These are phyloP conservation scores for Zophobas morio DNA, from an alignment of 1,140 invertebrate genomes.

Conservation along the genomic window DNA sequence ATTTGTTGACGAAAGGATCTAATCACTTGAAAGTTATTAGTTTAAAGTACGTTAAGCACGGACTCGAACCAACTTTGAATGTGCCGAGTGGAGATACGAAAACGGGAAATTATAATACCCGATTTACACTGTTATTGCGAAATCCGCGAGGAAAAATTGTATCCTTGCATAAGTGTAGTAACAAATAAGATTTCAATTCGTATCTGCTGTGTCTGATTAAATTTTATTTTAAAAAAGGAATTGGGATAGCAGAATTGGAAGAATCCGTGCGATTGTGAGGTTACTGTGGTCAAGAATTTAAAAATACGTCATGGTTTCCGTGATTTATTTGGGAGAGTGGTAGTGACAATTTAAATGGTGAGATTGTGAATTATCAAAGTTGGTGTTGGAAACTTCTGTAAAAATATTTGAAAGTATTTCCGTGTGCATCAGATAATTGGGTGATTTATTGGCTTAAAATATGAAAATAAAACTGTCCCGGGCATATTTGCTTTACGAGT, in stretches of 20 bases:
- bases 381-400: constrained; percentile 30
- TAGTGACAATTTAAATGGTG: constrained; percentile 36
- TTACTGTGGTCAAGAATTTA: constrained; percentile 20
- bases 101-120: too few relatives aligned
- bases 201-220: neutral
- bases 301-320: constrained; percentile 18
- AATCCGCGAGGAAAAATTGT: too few relatives aligned
- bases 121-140: too few relatives aligned
- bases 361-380: constrained; percentile 40
- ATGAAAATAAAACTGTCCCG: constrained; percentile 41
- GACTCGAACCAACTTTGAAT: too few relatives aligned
- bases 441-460: constrained; percentile 44
- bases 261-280: constrained; percentile 10
- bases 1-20: neutral
- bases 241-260: constrained; percentile 6
- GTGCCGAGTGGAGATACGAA: too few relatives aligned
- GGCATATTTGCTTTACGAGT: constrained; percentile 45
- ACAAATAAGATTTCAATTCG: too few relatives aligned
- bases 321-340: constrained; percentile 17
- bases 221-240: neutral
- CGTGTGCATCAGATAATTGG: constrained; percentile 46
- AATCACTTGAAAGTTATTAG: too few relatives aligned
- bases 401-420: constrained; percentile 43
- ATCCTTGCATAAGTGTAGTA: too few relatives aligned
- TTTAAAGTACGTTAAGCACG: too few relatives aligned